Evolutionary conservation across 2,797 vertebrate species (phyloP).

Genomic region (Synaphobranchus kaupii): DNA sequence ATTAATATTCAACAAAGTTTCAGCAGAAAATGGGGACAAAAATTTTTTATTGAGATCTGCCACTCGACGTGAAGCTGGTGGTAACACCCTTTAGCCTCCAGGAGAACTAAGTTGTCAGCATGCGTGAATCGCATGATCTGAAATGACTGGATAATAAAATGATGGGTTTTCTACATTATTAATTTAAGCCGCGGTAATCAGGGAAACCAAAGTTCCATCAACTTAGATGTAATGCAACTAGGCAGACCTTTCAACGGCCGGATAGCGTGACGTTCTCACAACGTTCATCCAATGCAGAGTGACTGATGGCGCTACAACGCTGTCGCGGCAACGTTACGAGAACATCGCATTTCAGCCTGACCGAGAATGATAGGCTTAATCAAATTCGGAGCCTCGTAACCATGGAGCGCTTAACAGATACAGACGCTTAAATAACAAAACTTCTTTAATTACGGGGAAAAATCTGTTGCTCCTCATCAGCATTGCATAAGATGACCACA

Average conservation of each 20-base stretch:
- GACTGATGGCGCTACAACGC: background rate
- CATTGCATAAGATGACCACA: background rate
- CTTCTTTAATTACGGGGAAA: slow-evolving; percentile 1
- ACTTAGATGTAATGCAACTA: background rate
- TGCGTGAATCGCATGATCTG: background rate
- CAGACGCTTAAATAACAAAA: background rate
- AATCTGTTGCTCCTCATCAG: background rate
- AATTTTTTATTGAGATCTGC: slow-evolving; percentile 6
- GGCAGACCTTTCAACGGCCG: background rate
- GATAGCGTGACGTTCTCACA: background rate
- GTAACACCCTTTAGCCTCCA: background rate
- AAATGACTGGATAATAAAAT: background rate
- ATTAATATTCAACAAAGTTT: slow-evolving; percentile 66
- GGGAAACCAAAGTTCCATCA: slow-evolving; percentile 1
- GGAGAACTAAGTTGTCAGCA: background rate
- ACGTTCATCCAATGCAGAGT: background rate
- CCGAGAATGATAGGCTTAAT: background rate
- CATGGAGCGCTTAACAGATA: background rate
- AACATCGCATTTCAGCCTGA: background rate
- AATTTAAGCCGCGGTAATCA: background rate
- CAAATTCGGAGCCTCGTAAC: background rate
- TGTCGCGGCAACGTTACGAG: background rate
- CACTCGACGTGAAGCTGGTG: background rate
- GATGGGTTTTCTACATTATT: background rate
- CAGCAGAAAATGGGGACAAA: slow-evolving; percentile 40